Evolutionary conservation across 2,113 vertebrate genomes (phyloP).

Genomic region (Dermatemys mawii): DNA sequence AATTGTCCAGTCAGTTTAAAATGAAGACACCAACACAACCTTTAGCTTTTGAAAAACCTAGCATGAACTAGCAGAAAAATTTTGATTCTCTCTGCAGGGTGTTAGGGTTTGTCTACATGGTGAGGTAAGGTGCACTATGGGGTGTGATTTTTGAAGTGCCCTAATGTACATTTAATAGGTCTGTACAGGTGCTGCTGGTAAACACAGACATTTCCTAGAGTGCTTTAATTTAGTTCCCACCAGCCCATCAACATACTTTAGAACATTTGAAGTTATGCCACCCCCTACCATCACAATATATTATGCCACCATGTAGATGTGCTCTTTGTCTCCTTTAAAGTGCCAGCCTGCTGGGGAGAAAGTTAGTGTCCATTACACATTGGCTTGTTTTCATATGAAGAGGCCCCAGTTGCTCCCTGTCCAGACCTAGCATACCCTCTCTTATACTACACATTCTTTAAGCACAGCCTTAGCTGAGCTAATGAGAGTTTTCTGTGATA

Average conservation of each 20-base stretch:
- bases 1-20: not conserved
- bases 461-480: too few species aligned
- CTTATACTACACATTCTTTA: not conserved
- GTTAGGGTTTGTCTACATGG: not conserved
- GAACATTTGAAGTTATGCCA: too few species aligned
- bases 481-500: too few species aligned
- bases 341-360: not conserved
- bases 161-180: too few species aligned
- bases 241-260: too few species aligned
- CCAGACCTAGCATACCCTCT: not conserved
- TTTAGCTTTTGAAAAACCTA: rapidly evolving
- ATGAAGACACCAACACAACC: not conserved
- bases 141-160: too few species aligned
- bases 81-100: not conserved
- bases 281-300: too few species aligned
- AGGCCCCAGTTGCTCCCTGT: not conserved
- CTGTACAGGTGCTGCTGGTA: too few species aligned
- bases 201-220: too few species aligned
- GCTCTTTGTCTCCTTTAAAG: not conserved
- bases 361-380: not conserved
- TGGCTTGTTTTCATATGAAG: not conserved
- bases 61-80: not conserved
- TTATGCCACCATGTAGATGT: too few species aligned
- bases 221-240: too few species aligned
- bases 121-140: too few species aligned